These are phyloP conservation scores for Rhinichthys osculus DNA, from an alignment of 2,797 vertebrate genomes.

Conservation along the genomic window DNA sequence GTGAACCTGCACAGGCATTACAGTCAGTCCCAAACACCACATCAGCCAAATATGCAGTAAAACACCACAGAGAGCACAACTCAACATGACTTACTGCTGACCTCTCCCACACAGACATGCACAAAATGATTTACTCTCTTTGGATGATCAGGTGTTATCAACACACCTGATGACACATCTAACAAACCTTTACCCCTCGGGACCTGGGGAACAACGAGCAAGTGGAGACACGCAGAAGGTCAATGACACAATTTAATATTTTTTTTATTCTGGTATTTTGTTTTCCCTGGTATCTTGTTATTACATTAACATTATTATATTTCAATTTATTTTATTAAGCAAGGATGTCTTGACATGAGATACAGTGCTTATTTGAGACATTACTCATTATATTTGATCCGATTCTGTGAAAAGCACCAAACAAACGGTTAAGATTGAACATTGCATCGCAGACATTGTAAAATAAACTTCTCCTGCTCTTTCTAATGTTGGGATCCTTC, in stretches of 20 bases:
- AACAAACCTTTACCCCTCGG: constrained; percentile 19
- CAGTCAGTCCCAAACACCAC: constrained; percentile 35
- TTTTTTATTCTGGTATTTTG: background rate
- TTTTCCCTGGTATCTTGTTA: background rate
- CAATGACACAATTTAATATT: background rate
- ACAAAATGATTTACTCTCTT: constrained; percentile 29
- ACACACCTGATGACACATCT: constrained; percentile 40
- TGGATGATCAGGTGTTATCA: constrained; percentile 20
- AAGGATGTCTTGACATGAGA: background rate
- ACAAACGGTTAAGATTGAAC: background rate
- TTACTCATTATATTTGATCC: background rate
- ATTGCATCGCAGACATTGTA: background rate
- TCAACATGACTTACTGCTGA: constrained; percentile 24
- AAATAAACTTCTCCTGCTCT: background rate
- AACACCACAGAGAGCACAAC: background rate
- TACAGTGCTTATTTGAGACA: background rate
- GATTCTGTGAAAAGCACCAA: background rate
- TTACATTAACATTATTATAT: background rate
- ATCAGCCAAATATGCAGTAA: constrained; percentile 42
- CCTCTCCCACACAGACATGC: constrained; percentile 13
- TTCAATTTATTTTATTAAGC: background rate
- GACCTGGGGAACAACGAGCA: constrained; percentile 9
- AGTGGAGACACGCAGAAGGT: constrained; percentile 24
- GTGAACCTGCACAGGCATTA: constrained; percentile 14
- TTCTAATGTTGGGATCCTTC: background rate